phyloP scores from a whole-genome alignment of 1,140 invertebrate species.

The Papilio xuthus region DNA sequence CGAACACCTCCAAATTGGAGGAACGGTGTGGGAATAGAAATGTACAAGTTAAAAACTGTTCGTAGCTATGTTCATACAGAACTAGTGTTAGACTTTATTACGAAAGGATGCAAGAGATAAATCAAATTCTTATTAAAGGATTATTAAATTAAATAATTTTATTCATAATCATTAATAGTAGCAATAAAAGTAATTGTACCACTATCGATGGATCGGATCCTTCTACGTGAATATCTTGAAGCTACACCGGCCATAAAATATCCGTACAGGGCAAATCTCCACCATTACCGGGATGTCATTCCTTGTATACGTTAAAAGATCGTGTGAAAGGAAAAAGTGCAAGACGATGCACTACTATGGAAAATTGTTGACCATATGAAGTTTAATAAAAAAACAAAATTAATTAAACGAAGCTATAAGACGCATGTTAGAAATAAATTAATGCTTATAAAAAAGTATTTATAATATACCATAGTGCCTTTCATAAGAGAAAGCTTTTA shows the following conservation, averaged over 20 bases:
- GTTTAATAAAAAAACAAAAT: constrained; percentile 8
- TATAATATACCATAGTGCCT: not conserved
- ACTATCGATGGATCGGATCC: not conserved
- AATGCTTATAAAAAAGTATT: not conserved
- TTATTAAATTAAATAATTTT: not conserved
- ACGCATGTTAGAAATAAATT: not conserved
- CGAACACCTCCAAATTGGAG: not conserved
- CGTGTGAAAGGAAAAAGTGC: constrained; percentile 15
- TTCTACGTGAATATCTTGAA: not conserved
- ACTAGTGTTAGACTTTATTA: too few species aligned
- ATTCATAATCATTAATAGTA: not conserved
- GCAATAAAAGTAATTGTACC: not conserved
- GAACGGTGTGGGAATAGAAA: not conserved
- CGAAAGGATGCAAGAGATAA: too few species aligned
- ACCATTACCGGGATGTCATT: not conserved
- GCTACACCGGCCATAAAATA: not conserved
- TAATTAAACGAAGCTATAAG: not conserved
- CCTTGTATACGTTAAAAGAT: constrained; percentile 20
- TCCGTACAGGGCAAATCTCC: not conserved
- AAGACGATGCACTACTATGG: not conserved
- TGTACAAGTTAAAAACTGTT: not conserved
- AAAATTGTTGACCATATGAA: constrained; percentile 12
- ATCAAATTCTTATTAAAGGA: not conserved
- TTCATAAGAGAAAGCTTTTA: not conserved
- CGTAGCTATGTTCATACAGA: not conserved